phyloP scores from a whole-genome alignment of 2,888 invertebrate species.

The Strigamia transsilvanica region DNA sequence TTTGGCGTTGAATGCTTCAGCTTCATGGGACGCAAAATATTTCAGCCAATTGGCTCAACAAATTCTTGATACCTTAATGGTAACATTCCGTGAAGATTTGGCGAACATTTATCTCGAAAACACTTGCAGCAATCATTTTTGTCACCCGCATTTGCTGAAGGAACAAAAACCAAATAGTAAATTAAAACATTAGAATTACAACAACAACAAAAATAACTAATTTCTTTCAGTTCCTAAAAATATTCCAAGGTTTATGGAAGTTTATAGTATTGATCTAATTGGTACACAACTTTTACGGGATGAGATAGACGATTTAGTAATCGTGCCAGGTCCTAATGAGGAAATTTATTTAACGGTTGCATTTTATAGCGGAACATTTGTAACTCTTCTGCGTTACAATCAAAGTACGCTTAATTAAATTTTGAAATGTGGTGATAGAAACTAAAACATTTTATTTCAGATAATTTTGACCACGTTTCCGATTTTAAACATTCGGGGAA shows the following conservation, averaged over 20 bases:
- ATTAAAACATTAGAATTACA: neutral
- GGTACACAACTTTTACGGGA: neutral
- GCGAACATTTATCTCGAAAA: neutral
- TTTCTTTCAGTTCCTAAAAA: neutral
- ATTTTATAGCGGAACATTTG: neutral
- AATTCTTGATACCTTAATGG: neutral
- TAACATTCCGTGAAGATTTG: neutral
- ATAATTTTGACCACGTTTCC: neutral
- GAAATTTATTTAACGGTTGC: neutral
- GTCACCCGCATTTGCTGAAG: constrained; percentile 17
- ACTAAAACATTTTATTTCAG: neutral
- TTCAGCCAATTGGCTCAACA: constrained; percentile 2
- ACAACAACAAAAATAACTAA: neutral
- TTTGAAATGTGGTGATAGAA: neutral
- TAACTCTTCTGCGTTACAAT: neutral
- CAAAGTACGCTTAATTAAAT: neutral
- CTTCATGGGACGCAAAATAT: neutral
- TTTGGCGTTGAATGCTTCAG: neutral
- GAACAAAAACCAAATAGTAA: neutral
- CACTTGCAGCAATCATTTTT: constrained; percentile 1
- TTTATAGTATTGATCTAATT: neutral
- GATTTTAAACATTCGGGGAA: neutral
- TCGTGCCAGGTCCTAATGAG: neutral
- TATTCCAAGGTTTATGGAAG: neutral
- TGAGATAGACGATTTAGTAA: neutral